Percentiles rank a stretch among this genome's conserved stretches.
Evolutionary conservation across 2,888 invertebrate species (phyloP).

Genomic region (Tipula confusa): DNA sequence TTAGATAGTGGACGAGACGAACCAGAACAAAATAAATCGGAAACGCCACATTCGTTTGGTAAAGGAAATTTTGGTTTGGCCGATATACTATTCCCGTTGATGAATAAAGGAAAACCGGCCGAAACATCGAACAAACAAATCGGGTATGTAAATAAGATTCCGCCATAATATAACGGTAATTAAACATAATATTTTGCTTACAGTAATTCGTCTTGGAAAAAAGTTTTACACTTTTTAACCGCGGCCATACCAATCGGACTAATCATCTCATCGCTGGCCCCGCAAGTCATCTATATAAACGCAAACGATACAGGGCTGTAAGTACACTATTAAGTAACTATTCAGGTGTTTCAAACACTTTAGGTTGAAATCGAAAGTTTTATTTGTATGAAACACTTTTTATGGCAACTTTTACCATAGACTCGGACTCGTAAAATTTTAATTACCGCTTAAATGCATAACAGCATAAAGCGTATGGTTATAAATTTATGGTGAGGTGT

Average conservation of each 20-base stretch:
- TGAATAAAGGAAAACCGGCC: not conserved
- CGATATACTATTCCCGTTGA: not conserved
- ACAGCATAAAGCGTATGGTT: not conserved
- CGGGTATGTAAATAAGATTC: not conserved
- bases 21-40: not conserved
- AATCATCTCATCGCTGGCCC: conserved; percentile 65
- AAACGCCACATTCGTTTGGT: not conserved
- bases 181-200: not conserved
- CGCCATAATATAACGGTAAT: not conserved
- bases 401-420: not conserved
- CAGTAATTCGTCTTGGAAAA: conserved; percentile 57
- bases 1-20: not conserved
- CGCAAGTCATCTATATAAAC: conserved; percentile 60
- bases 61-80: not conserved
- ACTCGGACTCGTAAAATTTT: not conserved
- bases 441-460: not conserved
- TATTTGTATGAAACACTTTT: not conserved
- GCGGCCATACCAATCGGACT: conserved; percentile 67
- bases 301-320: conserved; percentile 35
- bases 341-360: not conserved
- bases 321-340: not conserved
- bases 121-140: not conserved
- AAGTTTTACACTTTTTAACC: conserved; percentile 60
- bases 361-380: not conserved
- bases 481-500: not conserved